Evolutionary conservation across 2,797 vertebrate species (phyloP), one percentile per base, ranked within the genome.

Genomic region (Buphagus erythrorhynchus): DNA sequence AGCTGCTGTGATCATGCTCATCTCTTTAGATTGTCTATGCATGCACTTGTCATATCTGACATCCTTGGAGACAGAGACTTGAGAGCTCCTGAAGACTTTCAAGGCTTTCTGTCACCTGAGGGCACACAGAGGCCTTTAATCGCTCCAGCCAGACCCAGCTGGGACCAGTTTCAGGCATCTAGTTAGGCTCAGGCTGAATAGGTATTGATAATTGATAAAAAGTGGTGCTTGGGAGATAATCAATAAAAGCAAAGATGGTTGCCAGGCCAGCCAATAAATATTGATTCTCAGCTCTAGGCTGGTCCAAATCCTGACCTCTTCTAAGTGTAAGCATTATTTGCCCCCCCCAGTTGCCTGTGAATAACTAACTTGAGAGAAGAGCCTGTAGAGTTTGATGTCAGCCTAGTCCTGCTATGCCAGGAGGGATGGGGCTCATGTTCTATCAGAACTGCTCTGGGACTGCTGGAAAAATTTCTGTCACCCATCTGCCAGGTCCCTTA

Each of bases 181-280:
- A n/a, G 3, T 78, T 66, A 75, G 86, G 69, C 13, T 77, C 8
- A 3, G n/a, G 13, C 58, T 46, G 18, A 20, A 7, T 8, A 11
- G 10, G 6, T 12, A 0, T 10, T n/a, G n/a, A n/a, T n/a, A 69
- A n/a, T 6, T 0, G 17, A 2, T 40, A 22, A 28, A 35, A 68
- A 58, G 58, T 28, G 5, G 18, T 79, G 12, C 11, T 78, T 12
- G 4, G 36, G n/a, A 51, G 17, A 43, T 26, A 77, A 52, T 20
- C 33, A 21, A 10, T 59, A 28, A 6, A 73, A 79, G 6, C 6
- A 51, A 69, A 92, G 43, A 19, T 57, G 43, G 12, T 31, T 65
- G 35, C n/a, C 5, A 65, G 35, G n/a, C 49, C 8, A 40, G 11
- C 55, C 38, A 51, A 62, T 61, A 58, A 72, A 40, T 6, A 3